A percentile compares a stretch with the other conserved stretches of the same genome.
Conservation (phyloP, 1,140 invertebrate species). For the Tetramorium parvispinum region DNA sequence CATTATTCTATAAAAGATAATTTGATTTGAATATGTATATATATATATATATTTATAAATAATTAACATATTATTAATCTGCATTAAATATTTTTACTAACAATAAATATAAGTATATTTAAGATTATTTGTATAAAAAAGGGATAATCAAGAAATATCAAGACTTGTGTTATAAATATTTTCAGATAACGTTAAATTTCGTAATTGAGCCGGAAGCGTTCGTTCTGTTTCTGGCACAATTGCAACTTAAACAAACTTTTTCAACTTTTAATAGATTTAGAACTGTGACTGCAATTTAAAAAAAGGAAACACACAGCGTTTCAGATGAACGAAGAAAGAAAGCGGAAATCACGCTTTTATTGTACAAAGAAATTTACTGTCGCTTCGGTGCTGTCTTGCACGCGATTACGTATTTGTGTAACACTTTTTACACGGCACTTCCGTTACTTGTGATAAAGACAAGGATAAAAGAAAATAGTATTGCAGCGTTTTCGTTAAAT, state of each 20-base stretch:
- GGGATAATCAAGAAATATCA: not conserved
- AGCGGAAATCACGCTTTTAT: slow-evolving; percentile 1
- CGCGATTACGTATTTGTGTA: not conserved
- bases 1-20: not conserved
- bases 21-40: not conserved
- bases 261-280: not conserved
- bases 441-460: not conserved
- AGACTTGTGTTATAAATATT: not conserved
- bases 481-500: not conserved
- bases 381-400: slow-evolving; percentile 25
- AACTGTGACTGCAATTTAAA: not conserved
- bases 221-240: not conserved
- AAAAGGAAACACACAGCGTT: slow-evolving; percentile 46
- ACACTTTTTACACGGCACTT: slow-evolving; percentile 47
- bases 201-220: not conserved
- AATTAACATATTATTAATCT: not conserved
- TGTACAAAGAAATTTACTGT: slow-evolving; percentile 40
- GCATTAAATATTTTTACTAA: not conserved
- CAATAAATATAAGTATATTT: not conserved
- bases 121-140: not conserved
- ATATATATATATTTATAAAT: no score
- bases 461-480: not conserved
- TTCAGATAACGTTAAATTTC: not conserved
- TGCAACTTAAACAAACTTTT: not conserved
- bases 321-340: not conserved